Evolutionary conservation across 2,113 vertebrate species (phyloP).

Genomic region (Rhinoptilus africanus): DNA sequence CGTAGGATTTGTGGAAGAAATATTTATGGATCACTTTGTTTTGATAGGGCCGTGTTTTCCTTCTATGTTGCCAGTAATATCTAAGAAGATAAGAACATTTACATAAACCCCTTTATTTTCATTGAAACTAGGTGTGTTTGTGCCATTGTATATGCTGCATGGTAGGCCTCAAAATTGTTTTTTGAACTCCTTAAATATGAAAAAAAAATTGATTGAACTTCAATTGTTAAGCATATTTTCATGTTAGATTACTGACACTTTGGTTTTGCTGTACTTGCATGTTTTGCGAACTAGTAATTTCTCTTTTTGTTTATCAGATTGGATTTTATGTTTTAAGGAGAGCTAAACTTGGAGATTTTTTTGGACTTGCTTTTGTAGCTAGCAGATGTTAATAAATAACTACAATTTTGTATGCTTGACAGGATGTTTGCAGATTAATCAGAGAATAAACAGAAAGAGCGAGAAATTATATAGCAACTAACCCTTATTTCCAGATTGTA

Average conservation of each 20-base stretch:
- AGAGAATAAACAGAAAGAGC: not conserved
- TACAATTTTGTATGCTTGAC: constrained; percentile 8
- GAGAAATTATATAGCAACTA: not conserved
- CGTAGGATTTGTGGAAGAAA: not conserved
- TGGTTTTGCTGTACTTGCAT: not conserved
- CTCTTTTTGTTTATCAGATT: not conserved
- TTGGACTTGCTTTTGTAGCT: constrained; percentile 4
- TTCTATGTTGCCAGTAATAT: not conserved
- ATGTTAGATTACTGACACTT: not conserved
- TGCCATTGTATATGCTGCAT: not conserved
- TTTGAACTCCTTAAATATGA: not conserved
- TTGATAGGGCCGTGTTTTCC: not conserved
- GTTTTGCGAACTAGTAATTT: not conserved
- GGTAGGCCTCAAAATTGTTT: not conserved
- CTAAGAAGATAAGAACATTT: not conserved
- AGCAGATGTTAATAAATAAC: constrained; percentile 62
- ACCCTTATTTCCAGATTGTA: not conserved
- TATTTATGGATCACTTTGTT: not conserved
- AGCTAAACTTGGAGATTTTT: constrained; percentile 13
- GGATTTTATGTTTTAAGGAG: constrained; percentile 21
- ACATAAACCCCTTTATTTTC: not conserved
- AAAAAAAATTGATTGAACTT: not conserved
- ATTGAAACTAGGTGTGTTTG: not conserved
- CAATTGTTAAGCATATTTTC: not conserved
- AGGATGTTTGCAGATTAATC: not conserved